Percentiles rank a stretch among this genome's conserved stretches.
These are phyloP conservation scores for Pimephales promelas DNA, from an alignment of 2,113 vertebrate genomes.

Conservation along the genomic window DNA sequence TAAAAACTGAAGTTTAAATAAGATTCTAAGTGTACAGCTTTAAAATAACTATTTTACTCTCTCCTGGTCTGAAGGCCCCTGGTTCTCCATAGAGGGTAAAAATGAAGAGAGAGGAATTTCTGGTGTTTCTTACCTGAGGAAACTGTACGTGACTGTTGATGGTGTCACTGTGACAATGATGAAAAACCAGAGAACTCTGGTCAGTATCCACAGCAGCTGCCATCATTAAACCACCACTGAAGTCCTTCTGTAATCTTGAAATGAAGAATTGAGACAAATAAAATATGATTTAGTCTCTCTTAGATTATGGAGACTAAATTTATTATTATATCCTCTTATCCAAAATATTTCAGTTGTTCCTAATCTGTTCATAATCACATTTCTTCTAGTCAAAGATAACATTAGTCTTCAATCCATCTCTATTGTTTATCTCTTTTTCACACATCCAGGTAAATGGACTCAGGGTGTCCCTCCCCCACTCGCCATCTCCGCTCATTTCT, in stretches of 20 bases:
- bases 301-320: too few relatives aligned
- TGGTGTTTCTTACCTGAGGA: conserved; percentile 75
- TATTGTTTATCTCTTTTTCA: background rate
- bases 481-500: conserved; percentile 67
- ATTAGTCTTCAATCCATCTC: background rate
- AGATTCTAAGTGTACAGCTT: background rate
- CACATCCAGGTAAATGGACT: conserved; percentile 71
- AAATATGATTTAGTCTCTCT: background rate
- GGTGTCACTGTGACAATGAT: conserved; percentile 76
- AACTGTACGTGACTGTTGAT: conserved; percentile 73
- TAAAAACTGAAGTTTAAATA: background rate
- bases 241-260: background rate
- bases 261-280: background rate
- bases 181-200: conserved; percentile 73
- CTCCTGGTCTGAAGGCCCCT: conserved; percentile 66
- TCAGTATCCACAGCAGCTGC: conserved; percentile 66
- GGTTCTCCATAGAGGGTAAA: conserved; percentile 80
- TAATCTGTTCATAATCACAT: too few relatives aligned
- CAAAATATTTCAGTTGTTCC: too few relatives aligned
- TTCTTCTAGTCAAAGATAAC: background rate
- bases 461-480: conserved; percentile 74
- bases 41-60: conserved; percentile 73
- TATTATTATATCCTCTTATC: too few relatives aligned
- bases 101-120: conserved; percentile 75
- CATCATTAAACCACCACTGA: background rate